phyloP scores from a whole-genome alignment of 1,140 invertebrate species.

The Danaus plexippus region DNA sequence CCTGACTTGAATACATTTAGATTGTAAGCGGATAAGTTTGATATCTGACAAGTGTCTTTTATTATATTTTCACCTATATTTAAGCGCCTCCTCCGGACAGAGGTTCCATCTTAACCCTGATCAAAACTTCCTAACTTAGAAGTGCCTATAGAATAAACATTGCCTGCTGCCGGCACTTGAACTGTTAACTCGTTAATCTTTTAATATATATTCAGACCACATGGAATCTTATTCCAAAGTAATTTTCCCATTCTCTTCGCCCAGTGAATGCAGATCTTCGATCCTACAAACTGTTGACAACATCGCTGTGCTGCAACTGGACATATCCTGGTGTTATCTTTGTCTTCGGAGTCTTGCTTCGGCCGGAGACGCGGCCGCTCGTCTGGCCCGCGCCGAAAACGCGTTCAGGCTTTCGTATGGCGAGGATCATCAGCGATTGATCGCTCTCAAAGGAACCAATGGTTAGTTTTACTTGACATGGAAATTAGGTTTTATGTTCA shows the following conservation, averaged over 20 bases:
- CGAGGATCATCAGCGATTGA: conserved; percentile 77
- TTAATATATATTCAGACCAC: too few relatives aligned
- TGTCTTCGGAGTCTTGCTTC: conserved; percentile 76
- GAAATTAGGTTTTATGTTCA: not conserved
- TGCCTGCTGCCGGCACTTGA: too few relatives aligned
- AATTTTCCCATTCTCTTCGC: not conserved
- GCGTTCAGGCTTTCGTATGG: conserved; percentile 81
- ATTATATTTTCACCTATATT: too few relatives aligned
- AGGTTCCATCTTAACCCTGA: too few relatives aligned
- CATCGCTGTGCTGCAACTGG: conserved; percentile 84
- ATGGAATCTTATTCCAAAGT: too few relatives aligned
- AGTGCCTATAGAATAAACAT: too few relatives aligned
- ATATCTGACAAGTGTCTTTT: too few relatives aligned
- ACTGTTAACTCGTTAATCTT: too few relatives aligned
- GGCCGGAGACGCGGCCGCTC: conserved; percentile 75
- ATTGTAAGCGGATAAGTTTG: too few relatives aligned
- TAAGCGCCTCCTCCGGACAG: too few relatives aligned
- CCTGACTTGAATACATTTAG: too few relatives aligned
- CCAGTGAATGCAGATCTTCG: conserved; percentile 76
- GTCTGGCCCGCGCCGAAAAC: conserved; percentile 77
- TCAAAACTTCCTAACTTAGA: too few relatives aligned
- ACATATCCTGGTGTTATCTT: conserved; percentile 89
- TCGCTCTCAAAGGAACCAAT: conserved; percentile 77
- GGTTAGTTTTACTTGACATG: conserved; percentile 43
- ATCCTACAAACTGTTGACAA: conserved; percentile 83